A percentile compares a stretch with the other conserved stretches of the same genome.
Evolutionary conservation across 1,140 invertebrate genomes (phyloP).

Genomic region (Drosophila bocki): DNA sequence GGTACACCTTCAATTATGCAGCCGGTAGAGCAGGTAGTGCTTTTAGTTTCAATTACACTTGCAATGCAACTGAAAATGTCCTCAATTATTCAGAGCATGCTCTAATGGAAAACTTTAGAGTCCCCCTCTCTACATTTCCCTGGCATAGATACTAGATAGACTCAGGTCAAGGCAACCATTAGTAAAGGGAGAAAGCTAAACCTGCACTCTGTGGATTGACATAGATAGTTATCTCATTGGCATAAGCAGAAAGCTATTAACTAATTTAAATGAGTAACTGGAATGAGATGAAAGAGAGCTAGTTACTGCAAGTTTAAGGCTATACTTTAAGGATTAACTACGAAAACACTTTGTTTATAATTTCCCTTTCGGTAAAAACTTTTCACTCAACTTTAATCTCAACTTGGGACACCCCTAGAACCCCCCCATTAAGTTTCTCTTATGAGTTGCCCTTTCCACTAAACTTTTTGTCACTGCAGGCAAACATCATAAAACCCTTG

Average conservation of each 20-base stretch:
- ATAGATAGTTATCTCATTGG: background rate
- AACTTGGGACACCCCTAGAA: no score
- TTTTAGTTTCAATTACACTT: constrained; percentile 54
- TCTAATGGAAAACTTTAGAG: constrained; percentile 30
- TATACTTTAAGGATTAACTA: no score
- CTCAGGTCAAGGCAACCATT: background rate
- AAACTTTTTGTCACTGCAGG: constrained; percentile 51
- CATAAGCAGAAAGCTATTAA: background rate
- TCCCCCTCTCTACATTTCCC: background rate
- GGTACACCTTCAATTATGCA: constrained; percentile 41
- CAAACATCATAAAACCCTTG: constrained; percentile 66
- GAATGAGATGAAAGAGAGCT: background rate
- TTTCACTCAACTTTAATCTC: constrained; percentile 17
- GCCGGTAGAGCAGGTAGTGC: constrained; percentile 15
- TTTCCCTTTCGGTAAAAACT: background rate
- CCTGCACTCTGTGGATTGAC: constrained; percentile 5
- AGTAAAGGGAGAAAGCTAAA: background rate
- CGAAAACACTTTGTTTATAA: background rate
- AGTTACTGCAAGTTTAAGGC: no score
- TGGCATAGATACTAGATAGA: constrained; percentile 32
- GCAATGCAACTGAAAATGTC: constrained; percentile 22
- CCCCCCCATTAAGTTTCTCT: background rate
- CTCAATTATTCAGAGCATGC: constrained; percentile 49
- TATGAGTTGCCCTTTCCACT: constrained; percentile 2
- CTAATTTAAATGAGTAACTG: background rate